phyloP scores from a whole-genome alignment of 2,888 invertebrate species.

The Agrilus mali region DNA sequence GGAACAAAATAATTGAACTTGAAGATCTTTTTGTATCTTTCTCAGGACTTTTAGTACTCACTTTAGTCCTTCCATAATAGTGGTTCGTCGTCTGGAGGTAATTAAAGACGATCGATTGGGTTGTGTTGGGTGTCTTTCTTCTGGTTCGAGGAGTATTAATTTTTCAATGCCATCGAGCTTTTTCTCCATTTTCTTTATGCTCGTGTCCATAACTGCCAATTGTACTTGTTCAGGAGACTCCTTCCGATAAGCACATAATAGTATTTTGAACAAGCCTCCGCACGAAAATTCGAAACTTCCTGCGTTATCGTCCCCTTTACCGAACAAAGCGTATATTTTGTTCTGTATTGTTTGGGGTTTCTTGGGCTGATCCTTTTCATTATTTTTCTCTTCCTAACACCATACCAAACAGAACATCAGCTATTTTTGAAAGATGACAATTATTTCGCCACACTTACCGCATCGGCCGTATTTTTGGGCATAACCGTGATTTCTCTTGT shows the following conservation, averaged over 20 bases:
- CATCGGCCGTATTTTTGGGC: constrained; percentile 12
- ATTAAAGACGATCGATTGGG: constrained; percentile 27
- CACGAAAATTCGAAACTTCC: constrained; percentile 40
- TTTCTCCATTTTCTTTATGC: constrained; percentile 9
- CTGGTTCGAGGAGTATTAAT: constrained; percentile 3
- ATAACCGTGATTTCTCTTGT: constrained; percentile 61
- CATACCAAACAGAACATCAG: background rate
- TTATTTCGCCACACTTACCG: constrained; percentile 11
- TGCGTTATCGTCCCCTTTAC: constrained; percentile 28
- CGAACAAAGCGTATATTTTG: constrained; percentile 27
- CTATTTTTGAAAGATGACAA: background rate
- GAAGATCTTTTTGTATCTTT: constrained; percentile 4
- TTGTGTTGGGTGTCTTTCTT: background rate
- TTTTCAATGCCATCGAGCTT: constrained; percentile 6
- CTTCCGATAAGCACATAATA: constrained; percentile 38
- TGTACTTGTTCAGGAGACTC: constrained; percentile 33
- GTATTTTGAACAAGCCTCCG: constrained; percentile 41
- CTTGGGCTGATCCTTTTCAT: constrained; percentile 41
- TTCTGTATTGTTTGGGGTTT: constrained; percentile 61
- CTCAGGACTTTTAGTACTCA: too few relatives aligned
- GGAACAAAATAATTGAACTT: too few relatives aligned
- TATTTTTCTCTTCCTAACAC: constrained; percentile 2
- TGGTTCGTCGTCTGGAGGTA: constrained; percentile 26
- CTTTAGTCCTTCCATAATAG: constrained; percentile 14
- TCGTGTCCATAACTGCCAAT: constrained; percentile 22